phyloP scores from a whole-genome alignment of 30 jellyfish, hydroid and myxozoan species.

The Nemopilema nomurai region DNA sequence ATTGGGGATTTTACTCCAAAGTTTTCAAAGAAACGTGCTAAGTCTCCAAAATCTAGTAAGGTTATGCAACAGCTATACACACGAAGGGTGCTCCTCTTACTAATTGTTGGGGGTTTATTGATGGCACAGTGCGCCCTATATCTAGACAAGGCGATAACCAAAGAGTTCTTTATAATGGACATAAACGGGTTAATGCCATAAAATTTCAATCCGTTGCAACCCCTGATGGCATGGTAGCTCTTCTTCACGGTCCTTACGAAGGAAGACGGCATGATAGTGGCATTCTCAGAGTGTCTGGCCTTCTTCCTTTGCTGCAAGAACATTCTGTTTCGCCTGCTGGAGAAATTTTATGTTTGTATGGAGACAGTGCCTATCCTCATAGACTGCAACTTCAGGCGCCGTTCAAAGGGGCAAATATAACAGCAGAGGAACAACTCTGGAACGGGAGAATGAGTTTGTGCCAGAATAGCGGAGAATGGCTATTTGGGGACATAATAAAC shows the following conservation, averaged over 20 bases:
- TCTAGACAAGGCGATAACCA: slow-evolving; percentile 36
- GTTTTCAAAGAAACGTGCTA: background rate
- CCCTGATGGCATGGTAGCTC: slow-evolving; percentile 36
- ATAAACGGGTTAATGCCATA: slow-evolving; percentile 33
- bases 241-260: slow-evolving; percentile 39
- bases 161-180: slow-evolving; percentile 52
- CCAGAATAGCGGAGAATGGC: slow-evolving; percentile 71
- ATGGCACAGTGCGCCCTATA: slow-evolving; percentile 36
- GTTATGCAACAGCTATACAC: slow-evolving; percentile 10
- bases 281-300: slow-evolving; percentile 53
- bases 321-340: slow-evolving; percentile 47
- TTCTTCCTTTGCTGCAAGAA: slow-evolving; percentile 26
- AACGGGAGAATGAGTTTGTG: slow-evolving; percentile 45
- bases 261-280: slow-evolving; percentile 48
- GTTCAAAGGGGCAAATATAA: background rate
- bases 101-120: slow-evolving; percentile 50
- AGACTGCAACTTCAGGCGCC: slow-evolving; percentile 10
- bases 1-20: background rate
- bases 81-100: slow-evolving; percentile 19
- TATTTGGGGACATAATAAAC: slow-evolving; percentile 60
- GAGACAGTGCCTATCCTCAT: slow-evolving; percentile 51
- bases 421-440: slow-evolving; percentile 7
- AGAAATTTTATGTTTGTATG: slow-evolving; percentile 46
- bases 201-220: slow-evolving; percentile 38
- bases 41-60: no score